Evolutionary conservation across 2,797 vertebrate genomes (phyloP).

Genomic region (Parambassis ranga): DNA sequence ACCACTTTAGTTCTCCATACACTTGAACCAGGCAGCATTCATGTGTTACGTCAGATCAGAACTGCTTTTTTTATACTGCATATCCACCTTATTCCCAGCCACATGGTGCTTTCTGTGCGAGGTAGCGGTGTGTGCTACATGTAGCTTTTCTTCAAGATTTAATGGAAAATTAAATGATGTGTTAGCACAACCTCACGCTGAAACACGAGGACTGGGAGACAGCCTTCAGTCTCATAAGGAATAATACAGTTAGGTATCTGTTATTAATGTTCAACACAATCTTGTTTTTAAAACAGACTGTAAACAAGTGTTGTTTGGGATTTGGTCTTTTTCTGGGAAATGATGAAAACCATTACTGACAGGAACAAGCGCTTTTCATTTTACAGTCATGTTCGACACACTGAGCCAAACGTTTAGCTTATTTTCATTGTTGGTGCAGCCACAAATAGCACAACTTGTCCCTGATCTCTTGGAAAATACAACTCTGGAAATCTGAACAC

Average conservation of each 20-base stretch:
- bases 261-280: conserved; percentile 4
- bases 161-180: neutral
- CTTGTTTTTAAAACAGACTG: neutral
- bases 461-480: neutral
- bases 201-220: neutral
- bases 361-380: neutral
- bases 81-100: conserved; percentile 7
- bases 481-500: too few relatives aligned
- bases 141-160: neutral
- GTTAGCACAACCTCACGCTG: neutral
- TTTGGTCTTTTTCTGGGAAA: neutral
- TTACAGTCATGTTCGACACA: neutral
- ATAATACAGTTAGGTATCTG: neutral
- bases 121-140: neutral
- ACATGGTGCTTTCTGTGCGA: neutral
- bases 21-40: conserved; percentile 55
- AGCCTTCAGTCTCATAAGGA: neutral
- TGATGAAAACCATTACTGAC: neutral
- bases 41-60: conserved; percentile 31
- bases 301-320: neutral
- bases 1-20: conserved; percentile 76
- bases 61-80: neutral
- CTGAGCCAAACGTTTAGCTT: neutral
- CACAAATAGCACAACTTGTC: neutral
- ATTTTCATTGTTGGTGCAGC: neutral